Conservation (phyloP, 2,888 invertebrate genomes). For the Zhuqinia jingwanae region DNA sequence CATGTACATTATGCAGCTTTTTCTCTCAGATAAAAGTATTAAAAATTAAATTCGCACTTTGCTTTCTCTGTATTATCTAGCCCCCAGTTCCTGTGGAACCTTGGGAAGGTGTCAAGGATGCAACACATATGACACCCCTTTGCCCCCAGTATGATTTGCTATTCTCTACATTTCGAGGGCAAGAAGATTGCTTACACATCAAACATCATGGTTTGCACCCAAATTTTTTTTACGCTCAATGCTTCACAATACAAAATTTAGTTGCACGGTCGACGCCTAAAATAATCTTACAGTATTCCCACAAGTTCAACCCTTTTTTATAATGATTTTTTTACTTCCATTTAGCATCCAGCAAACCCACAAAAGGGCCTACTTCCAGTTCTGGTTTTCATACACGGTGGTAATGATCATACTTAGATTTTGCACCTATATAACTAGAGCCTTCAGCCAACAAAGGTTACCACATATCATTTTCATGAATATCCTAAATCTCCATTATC, state of each 20-base stretch:
- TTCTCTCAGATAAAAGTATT: too few relatives aligned
- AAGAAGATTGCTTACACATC: constrained; percentile 44
- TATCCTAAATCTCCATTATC: too few relatives aligned
- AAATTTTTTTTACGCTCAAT: too few relatives aligned
- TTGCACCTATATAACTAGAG: too few relatives aligned
- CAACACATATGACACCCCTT: constrained; percentile 53
- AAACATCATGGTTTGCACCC: too few relatives aligned
- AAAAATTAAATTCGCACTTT: too few relatives aligned
- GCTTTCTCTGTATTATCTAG: constrained; percentile 43
- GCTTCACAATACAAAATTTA: too few relatives aligned
- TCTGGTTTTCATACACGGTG: constrained; percentile 74
- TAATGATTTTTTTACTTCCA: neutral
- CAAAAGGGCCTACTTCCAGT: constrained; percentile 62
- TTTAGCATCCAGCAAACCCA: constrained; percentile 23
- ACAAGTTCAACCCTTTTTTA: neutral
- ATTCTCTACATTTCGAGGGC: constrained; percentile 35
- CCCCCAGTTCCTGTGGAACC: constrained; percentile 46
- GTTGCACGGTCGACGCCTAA: too few relatives aligned
- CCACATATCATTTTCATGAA: too few relatives aligned
- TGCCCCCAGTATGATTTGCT: constrained; percentile 57
- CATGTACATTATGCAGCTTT: too few relatives aligned
- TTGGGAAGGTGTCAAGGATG: constrained; percentile 59
- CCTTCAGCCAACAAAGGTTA: too few relatives aligned
- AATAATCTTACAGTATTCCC: too few relatives aligned
- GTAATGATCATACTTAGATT: constrained; percentile 6